Conservation (phyloP, 1,140 invertebrate species). For the Hyles euphorbiae region DNA sequence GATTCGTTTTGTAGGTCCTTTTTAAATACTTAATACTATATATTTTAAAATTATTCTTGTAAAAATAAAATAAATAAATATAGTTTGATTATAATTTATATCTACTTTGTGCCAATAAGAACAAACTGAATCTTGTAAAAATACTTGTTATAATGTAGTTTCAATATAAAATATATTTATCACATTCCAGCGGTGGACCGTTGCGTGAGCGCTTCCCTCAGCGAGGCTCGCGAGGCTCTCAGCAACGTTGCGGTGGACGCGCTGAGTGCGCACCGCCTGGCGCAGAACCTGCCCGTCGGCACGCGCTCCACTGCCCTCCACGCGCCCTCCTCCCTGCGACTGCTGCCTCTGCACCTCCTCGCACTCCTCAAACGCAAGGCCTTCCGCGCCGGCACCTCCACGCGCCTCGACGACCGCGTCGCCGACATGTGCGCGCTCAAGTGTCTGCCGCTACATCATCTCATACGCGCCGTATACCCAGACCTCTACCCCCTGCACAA, state of each 20-base stretch:
- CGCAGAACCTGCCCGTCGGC: constrained; percentile 70
- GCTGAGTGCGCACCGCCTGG: constrained; percentile 87
- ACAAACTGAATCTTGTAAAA: neutral
- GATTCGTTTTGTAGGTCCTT: neutral
- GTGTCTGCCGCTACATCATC: constrained; percentile 85
- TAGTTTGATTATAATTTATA: too few relatives aligned
- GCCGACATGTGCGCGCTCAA: constrained; percentile 97
- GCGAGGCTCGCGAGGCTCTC: constrained; percentile 96
- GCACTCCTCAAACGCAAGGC: constrained; percentile 93
- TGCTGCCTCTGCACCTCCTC: constrained; percentile 93
- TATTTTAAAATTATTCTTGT: too few relatives aligned
- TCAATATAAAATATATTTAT: neutral
- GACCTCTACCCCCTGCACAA: constrained; percentile 93
- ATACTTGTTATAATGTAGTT: neutral
- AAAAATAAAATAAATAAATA: too few relatives aligned
- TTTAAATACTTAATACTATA: too few relatives aligned
- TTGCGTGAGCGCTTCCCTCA: constrained; percentile 88
- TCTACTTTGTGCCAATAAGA: neutral
- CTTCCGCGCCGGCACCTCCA: constrained; percentile 90
- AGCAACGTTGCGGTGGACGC: constrained; percentile 96
- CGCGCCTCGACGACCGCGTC: constrained; percentile 94
- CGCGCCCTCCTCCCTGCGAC: constrained; percentile 83
- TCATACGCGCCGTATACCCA: constrained; percentile 94
- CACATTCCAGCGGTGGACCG: constrained; percentile 89
- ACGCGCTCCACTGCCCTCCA: constrained; percentile 80